Percentiles rank a stretch among this genome's conserved stretches.
Conservation (phyloP, 2,888 invertebrate genomes). For the Latrodectus elegans region DNA sequence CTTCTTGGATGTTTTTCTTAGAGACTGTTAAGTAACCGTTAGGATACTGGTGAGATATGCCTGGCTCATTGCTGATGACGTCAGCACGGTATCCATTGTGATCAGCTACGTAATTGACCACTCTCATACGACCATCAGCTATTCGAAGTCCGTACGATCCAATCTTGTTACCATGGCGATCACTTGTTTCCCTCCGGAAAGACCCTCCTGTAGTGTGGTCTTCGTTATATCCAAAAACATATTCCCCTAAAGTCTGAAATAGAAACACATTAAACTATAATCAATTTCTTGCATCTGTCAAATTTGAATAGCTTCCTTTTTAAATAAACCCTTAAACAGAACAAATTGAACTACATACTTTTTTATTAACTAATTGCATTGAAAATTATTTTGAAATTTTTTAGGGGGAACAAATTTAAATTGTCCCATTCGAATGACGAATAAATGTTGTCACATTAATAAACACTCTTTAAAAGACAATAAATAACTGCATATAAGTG, state of each 20-base stretch:
- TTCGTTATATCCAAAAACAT: conserved; percentile 70
- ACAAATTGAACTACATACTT: no score
- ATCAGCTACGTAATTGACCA: conserved; percentile 70
- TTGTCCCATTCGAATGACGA: no score
- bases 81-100: conserved; percentile 67
- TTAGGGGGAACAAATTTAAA: no score
- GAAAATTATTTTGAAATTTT: no score
- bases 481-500: no score
- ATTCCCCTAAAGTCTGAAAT: conserved; percentile 59
- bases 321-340: no score
- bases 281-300: no score
- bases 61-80: conserved; percentile 69
- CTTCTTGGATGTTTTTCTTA: conserved; percentile 16
- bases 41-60: conserved; percentile 3
- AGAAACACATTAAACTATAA: no score
- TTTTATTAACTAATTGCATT: no score
- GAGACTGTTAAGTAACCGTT: conserved; percentile 10
- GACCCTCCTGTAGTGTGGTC: conserved; percentile 69
- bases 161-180: conserved; percentile 50
- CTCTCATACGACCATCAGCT: conserved; percentile 64
- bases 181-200: conserved; percentile 67
- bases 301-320: no score
- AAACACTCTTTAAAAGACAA: no score
- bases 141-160: conserved; percentile 69
- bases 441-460: no score